Base-by-base conservation (phyloP, 2,888 invertebrate genomes). In the Oxyteleia sp. region DNA sequence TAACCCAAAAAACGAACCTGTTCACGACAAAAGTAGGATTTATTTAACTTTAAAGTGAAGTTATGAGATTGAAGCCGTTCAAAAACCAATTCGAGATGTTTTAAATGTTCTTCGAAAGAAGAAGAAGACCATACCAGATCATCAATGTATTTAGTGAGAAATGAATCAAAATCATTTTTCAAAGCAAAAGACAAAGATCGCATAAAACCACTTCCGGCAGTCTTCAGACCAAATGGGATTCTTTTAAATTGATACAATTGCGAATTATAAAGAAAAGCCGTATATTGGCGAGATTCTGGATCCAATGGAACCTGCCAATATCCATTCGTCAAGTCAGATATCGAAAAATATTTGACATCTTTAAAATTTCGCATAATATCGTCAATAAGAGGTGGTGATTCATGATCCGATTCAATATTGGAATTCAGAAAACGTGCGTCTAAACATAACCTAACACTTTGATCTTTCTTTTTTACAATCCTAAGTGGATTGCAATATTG, bases 351-450 rank as follows among this genome's bases (percentile, higher is more conserved):
- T 64, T 49, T 69, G 13, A 76, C 72, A 10, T 71, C 84, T 5
- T 82, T 43, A 69, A 84, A 84, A 45, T 68, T 75, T 26, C 75
- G 80, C 10, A 85, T 45, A 0, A 88, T 35, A 23, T 88, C 86
- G 1, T 66, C 63, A 11, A 84, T 83, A 2, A 82, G 15, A 0
- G 86, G 85, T 3, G 85, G 83, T 32, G 84, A 61, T 51, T 90
- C 90, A 15, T 87, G 81, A 71, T 91, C 90, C 0, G 86, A 66
- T 29, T 87, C 82, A 64, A 92, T 90, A 18, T 72, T 47, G 4
- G 71, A 81, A 76, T 92, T 91, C 7, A 91, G 47, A 68, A 82
- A 84, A 7, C 91, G 64, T 1, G 91, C 91, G 81, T 92, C 90
- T 23, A 91, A 72, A 82, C 90, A 89, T 11, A 91, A 75, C n/a